Evolutionary conservation across 2,888 invertebrate species (phyloP).

Genomic region (Pycnomerus fuliginosus): DNA sequence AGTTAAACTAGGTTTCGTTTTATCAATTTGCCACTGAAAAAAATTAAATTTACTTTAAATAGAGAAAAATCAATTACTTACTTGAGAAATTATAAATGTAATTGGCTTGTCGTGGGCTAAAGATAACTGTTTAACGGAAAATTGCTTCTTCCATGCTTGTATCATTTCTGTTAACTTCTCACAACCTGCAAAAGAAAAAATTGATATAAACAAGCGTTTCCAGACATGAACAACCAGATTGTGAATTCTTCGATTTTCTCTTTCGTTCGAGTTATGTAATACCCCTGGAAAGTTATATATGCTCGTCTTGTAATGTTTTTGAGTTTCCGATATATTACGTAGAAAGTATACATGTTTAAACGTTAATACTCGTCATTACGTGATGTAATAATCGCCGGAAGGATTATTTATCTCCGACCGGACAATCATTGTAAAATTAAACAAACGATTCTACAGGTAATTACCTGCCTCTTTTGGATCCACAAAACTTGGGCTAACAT

Average conservation of each 20-base stretch:
- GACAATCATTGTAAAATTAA: conserved; percentile 18
- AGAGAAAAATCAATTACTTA: conserved; percentile 31
- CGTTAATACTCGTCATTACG: not conserved
- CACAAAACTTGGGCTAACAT: conserved; percentile 11
- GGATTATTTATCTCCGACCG: conserved; percentile 10
- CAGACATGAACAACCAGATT: conserved; percentile 10
- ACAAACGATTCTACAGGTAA: conserved; percentile 12
- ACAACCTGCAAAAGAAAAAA: conserved; percentile 6
- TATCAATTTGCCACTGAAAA: conserved; percentile 60
- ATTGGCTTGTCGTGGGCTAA: conserved; percentile 40
- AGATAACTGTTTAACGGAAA: conserved; percentile 37
- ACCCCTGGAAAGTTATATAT: conserved; percentile 4
- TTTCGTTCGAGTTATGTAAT: conserved; percentile 12
- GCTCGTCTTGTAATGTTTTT: too few species aligned
- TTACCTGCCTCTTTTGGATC: conserved; percentile 6
- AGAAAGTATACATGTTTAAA: conserved; percentile 13
- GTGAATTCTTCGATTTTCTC: conserved; percentile 6
- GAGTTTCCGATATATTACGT: conserved; percentile 9
- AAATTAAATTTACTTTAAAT: too few species aligned
- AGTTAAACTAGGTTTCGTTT: conserved; percentile 50
- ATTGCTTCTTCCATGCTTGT: conserved; percentile 42
- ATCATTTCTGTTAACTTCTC: conserved; percentile 25
- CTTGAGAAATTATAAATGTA: conserved; percentile 45
- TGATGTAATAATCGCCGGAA: conserved; percentile 7
- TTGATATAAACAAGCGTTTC: conserved; percentile 2